Evolutionary conservation across 1,140 invertebrate species (phyloP), one percentile per base, ranked within the genome.

Genomic region (Cotesia chilonis): DNA sequence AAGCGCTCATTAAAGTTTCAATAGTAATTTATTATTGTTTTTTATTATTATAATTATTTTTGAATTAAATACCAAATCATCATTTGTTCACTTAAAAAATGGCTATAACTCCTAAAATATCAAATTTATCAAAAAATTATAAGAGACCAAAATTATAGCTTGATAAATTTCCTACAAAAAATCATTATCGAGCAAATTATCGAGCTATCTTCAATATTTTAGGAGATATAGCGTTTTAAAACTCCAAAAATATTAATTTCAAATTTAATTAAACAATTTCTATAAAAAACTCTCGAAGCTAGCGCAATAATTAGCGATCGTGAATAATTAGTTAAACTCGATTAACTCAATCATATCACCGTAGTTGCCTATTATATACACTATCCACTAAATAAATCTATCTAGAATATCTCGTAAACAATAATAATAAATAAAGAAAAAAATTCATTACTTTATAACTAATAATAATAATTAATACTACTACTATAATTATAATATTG

Each of bases 301-400:
- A 68, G 9, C 10, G 14, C 69, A 64, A 57, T 57, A 68, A 73
- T 68, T 57, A 71, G 52, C 57, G 68, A 37, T 71, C 20, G 68
- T 73, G 47, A 41, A 68, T 55, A 38, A 41, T 64, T 74, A 59
- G n/a, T 38, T 70, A 63, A 57, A 72, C 60, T 54, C 68, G 28
- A 57, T 64, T 72, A 79, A 80, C 70, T 81, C 76, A 77, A 80
- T 81, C 75, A 79, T 80, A 81, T 81, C 79, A 81, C 81, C 81
- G 81, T 82, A 82, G 79, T 79, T 81, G 79, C 79, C 79, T 82
- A 78, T 47, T 47, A 47, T 47, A 47, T 78, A 77, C 35, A 77
- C 74, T 78, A 79, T 76, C 73, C 61, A 76, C 73, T 77, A 78
- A 28, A 28, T 28, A 28, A 28, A 71, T 80, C 76, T 69, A 66